Evolutionary conservation across 2,797 vertebrate genomes (phyloP).

Genomic region (Alosa sapidissima): DNA sequence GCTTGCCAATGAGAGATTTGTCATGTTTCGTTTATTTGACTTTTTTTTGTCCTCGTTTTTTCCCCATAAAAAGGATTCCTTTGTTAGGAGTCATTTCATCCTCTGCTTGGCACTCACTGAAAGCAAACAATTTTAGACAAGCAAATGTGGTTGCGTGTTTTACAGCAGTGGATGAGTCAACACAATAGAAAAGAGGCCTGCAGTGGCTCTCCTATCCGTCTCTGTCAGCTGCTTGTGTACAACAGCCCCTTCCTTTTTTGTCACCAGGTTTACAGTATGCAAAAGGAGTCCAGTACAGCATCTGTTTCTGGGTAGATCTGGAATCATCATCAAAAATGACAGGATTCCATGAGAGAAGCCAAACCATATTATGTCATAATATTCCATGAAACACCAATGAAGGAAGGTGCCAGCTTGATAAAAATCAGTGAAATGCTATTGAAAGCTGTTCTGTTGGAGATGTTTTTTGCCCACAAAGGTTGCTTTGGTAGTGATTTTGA

Average conservation of each 20-base stretch:
- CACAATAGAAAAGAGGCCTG: background rate
- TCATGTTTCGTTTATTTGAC: slow-evolving; percentile 19
- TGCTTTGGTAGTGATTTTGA: too few relatives aligned
- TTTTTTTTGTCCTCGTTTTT: background rate
- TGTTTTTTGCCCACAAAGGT: too few relatives aligned
- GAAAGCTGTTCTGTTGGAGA: too few relatives aligned
- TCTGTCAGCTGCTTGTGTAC: background rate
- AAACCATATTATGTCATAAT: background rate
- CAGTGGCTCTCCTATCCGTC: background rate
- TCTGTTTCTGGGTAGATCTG: background rate
- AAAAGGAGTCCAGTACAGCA: background rate
- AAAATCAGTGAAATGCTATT: too few relatives aligned
- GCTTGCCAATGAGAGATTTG: slow-evolving; percentile 18
- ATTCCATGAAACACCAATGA: too few relatives aligned
- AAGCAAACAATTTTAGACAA: slow-evolving; percentile 30
- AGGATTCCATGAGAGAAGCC: background rate
- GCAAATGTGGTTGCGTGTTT: slow-evolving; percentile 18
- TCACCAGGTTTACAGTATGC: background rate
- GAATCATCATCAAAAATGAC: background rate
- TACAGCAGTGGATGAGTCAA: slow-evolving; percentile 14
- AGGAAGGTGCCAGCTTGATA: too few relatives aligned
- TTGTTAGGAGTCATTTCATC: slow-evolving; percentile 22
- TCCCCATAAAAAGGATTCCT: background rate
- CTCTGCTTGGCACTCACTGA: slow-evolving; percentile 27
- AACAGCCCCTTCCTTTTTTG: background rate